phyloP scores from a whole-genome alignment of 2,888 invertebrate genomes.

The Creontiades dilutus region DNA sequence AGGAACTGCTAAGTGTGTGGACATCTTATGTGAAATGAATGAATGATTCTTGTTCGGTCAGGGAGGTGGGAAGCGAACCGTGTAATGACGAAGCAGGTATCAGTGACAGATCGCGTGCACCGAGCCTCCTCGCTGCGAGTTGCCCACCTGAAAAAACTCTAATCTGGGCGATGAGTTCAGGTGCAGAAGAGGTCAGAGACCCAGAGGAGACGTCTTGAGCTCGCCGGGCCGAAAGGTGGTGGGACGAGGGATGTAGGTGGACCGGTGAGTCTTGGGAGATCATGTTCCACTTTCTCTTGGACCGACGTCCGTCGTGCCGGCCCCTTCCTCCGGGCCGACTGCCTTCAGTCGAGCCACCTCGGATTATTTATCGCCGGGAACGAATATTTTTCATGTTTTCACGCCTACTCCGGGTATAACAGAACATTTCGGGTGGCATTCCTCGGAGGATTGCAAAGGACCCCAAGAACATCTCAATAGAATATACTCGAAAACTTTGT shows the following conservation, averaged over 20 bases:
- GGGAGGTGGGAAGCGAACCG: too few relatives aligned
- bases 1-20: too few relatives aligned
- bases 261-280: conserved; percentile 46
- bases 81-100: too few relatives aligned
- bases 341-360: neutral
- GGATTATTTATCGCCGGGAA: neutral
- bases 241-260: conserved; percentile 54
- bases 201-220: conserved; percentile 19
- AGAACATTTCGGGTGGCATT: too few relatives aligned
- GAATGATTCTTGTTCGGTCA: too few relatives aligned
- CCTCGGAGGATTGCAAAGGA: too few relatives aligned
- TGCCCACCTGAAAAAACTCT: neutral
- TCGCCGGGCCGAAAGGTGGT: neutral
- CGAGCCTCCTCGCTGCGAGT: neutral
- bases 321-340: conserved; percentile 10
- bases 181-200: conserved; percentile 37
- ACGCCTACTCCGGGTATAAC: neutral
- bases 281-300: conserved; percentile 60
- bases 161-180: conserved; percentile 18
- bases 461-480: too few relatives aligned
- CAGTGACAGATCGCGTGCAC: neutral
- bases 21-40: too few relatives aligned
- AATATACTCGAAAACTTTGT: too few relatives aligned
- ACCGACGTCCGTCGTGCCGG: conserved; percentile 40
- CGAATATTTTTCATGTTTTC: too few relatives aligned